These are phyloP conservation scores for Pachyseris speciosa DNA, from an alignment of 64 coral and sea anemone species.

Conservation along the genomic window DNA sequence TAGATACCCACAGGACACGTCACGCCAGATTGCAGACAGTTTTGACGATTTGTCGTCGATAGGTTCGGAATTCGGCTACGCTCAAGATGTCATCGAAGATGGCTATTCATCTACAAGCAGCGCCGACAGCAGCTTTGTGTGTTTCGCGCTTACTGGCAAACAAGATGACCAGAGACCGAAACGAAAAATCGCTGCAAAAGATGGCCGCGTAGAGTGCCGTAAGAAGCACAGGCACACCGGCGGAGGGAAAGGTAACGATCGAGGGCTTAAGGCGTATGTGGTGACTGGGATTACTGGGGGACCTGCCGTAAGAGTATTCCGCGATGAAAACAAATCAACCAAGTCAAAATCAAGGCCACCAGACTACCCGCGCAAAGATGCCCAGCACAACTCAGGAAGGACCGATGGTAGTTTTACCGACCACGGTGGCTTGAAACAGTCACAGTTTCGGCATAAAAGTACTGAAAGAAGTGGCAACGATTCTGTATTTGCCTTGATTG, in stretches of 20 bases:
- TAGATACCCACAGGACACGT: not conserved
- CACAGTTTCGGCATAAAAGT: not conserved
- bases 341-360: not conserved
- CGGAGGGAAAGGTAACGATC: not conserved
- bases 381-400: not conserved
- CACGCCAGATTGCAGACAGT: not conserved
- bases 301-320: conserved; percentile 20
- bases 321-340: not conserved
- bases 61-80: not conserved
- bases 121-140: conserved; percentile 29
- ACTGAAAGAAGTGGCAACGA: not conserved
- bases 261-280: not conserved
- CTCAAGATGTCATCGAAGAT: conserved; percentile 12
- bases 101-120: conserved; percentile 40
- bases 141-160: conserved; percentile 22
- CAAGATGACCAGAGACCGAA: not conserved
- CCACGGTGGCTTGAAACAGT: not conserved
- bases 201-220: not conserved
- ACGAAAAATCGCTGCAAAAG: not conserved
- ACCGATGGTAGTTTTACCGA: not conserved
- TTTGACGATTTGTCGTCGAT: conserved; percentile 1
- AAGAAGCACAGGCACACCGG: not conserved
- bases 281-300: conserved; percentile 19
- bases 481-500: conserved; percentile 7
- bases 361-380: not conserved